These are phyloP conservation scores for Philopedon plagiatum DNA, from an alignment of 2,888 invertebrate genomes.

Conservation along the genomic window DNA sequence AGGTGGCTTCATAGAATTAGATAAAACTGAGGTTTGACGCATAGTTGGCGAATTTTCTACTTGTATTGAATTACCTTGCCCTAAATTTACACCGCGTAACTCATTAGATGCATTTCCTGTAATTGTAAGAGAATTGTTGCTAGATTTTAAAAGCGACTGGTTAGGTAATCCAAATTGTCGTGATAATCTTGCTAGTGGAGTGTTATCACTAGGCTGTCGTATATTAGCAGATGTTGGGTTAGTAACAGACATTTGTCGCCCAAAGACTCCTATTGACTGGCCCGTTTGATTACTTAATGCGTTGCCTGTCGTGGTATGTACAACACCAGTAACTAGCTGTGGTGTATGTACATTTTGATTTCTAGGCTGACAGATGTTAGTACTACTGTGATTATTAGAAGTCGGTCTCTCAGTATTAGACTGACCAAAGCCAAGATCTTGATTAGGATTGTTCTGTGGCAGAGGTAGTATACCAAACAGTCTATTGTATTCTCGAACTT, in stretches of 20 bases:
- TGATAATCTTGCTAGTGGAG: not conserved
- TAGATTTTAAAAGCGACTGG: not conserved
- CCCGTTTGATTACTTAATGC: not conserved
- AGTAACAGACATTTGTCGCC: not conserved
- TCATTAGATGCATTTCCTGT: not conserved
- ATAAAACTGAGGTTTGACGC: not conserved
- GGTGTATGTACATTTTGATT: not conserved
- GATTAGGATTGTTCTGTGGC: not conserved
- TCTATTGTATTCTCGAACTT: conserved; percentile 10
- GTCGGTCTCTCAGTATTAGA: not conserved
- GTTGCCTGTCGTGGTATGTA: not conserved
- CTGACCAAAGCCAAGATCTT: not conserved
- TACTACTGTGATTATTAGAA: not conserved
- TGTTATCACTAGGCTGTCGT: not conserved
- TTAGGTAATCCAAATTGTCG: not conserved
- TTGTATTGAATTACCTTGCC: not conserved
- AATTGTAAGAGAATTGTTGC: not conserved
- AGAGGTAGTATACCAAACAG: not conserved
- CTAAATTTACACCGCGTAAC: not conserved
- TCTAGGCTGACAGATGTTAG: not conserved
- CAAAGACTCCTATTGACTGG: not conserved
- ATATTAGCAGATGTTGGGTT: not conserved
- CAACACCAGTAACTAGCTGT: not conserved
- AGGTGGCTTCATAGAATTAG: not conserved
- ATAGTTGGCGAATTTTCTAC: not conserved